Evolutionary conservation across 2,888 invertebrate genomes (phyloP), one percentile per base, ranked within the genome.

Genomic region (Pseudococcus jackbeardsleyi): DNA sequence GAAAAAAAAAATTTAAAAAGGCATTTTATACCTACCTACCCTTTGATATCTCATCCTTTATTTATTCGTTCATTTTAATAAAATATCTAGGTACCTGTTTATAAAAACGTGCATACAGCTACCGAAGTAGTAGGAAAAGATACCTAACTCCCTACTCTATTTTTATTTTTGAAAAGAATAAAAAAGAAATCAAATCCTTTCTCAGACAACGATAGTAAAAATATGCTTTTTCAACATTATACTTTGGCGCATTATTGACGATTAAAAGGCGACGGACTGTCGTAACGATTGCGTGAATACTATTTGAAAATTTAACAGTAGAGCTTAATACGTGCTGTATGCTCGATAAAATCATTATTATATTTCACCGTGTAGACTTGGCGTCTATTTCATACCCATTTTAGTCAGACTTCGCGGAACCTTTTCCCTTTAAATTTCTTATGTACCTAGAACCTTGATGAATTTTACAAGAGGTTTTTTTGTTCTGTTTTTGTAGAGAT

Each of bases 231-330:
- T 82, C 19, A 82, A 46, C 46, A 46, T 82, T 46, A 82, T 11
- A 42, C 46, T 19, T 46, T 46, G 7, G 79, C 26, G 79, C 46
- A 82, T 82, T 46, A 82, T 82, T 42, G 11, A 82, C 79, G 19
- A 82, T 82, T 82, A 82, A 19, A 82, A 82, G 79, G 79, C 79
- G 79, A 82, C 79, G 46, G 79, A 46, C 19, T 82, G 79, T 42
- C 79, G 79, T 82, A 82, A 46, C 46, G 46, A 26, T 82, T 19
- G 79, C 79, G 79, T 82, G 79, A 46, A 82, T 46, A 19, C 19
- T 12, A n/a, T 46, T 82, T 82, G 79, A 82, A 82, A 82, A 46
- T 82, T 82, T 82, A 82, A 82, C 79, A 33, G 42, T 46, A 46
- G 46, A 82, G 46, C 46, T n/a, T 46, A n/a, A 82, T 72, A 82